Conservation (phyloP, 2,888 invertebrate species). For the Tipula confusa region DNA sequence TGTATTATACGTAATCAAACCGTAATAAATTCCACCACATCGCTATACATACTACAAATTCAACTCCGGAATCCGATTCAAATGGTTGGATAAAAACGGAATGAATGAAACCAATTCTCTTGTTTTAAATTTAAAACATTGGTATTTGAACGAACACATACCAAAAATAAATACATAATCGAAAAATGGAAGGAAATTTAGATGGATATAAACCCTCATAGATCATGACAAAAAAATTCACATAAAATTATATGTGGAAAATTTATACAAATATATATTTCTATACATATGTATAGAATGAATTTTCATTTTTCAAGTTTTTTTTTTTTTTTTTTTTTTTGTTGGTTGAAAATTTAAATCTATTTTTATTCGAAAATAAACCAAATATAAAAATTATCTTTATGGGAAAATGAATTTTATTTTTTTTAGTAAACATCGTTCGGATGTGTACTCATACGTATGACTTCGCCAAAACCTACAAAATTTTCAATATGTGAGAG, state of each 20-base stretch:
- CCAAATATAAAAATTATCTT: constrained; percentile 20
- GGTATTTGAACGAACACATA: not conserved
- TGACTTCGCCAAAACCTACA: not conserved
- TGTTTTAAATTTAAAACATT: not conserved
- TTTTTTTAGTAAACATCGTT: not conserved
- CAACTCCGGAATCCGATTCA: not conserved
- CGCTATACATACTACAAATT: not conserved
- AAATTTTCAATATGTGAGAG: not conserved
- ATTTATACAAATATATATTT: not conserved
- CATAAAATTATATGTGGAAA: not conserved
- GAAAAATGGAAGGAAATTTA: not conserved
- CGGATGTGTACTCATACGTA: not conserved
- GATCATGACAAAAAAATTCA: not conserved
- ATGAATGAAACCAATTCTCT: not conserved
- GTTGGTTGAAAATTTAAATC: constrained; percentile 8
- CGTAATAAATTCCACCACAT: not conserved
- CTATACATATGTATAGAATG: not conserved
- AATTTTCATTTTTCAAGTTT: constrained; percentile 1
- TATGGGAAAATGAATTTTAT: not conserved
- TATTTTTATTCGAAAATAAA: not conserved
- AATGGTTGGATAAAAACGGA: not conserved
- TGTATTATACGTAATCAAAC: not conserved
- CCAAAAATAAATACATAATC: not conserved
- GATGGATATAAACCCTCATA: not conserved
- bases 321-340: not conserved